Evolutionary conservation across 2,113 vertebrate species (phyloP), one percentile per base, ranked within the genome.

Genomic region (Caloenas nicobarica): DNA sequence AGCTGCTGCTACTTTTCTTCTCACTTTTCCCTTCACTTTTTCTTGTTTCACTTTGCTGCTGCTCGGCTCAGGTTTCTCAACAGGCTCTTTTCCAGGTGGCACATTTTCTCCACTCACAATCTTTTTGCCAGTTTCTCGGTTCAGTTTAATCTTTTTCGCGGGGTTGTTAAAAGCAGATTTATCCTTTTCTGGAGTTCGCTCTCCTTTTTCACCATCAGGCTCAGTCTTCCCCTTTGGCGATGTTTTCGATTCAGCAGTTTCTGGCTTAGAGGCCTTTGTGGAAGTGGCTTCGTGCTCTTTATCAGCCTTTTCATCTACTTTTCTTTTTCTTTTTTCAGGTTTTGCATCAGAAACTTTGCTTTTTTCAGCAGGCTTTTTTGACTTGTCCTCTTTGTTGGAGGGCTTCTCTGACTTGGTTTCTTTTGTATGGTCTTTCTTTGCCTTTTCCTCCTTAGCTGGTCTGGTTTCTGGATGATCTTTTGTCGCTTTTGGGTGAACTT

Each of bases 91-190:
- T 34, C 76, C 81, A 50, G 86, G 97, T 64, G 96, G 94, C 34
- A 92, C 42, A 0, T 95, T 97, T 80, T 99, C 99, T 15, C 95
- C 89, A 36, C 98, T 98, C 68, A 97, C 97, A 64, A 99, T 98
- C 96, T 99, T 99, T 69, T 99, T 99, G 46, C 98, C 98, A 25
- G 98, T 99, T 95, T 99, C 98, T 81, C 98, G 97, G 95, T 99
- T 99, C 50, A 99, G 98, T 92, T 99, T 99, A 74, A 99, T 99
- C 97, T 99, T 99, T 95, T 99, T 99, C 89, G 98, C 98, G 2
- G 99, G 98, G 31, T 98, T 98, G 64, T 98, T 97, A 51, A 95
- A 96, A 62, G 92, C 85, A 38, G 48, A 70, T 91, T 98, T 98
- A 81, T 98, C 98, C 53, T 98, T 98, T 64, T 97, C 98, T 2